Evolutionary conservation across 2,797 vertebrate genomes (phyloP).

Genomic region (Tympanoctomys barrerae): DNA sequence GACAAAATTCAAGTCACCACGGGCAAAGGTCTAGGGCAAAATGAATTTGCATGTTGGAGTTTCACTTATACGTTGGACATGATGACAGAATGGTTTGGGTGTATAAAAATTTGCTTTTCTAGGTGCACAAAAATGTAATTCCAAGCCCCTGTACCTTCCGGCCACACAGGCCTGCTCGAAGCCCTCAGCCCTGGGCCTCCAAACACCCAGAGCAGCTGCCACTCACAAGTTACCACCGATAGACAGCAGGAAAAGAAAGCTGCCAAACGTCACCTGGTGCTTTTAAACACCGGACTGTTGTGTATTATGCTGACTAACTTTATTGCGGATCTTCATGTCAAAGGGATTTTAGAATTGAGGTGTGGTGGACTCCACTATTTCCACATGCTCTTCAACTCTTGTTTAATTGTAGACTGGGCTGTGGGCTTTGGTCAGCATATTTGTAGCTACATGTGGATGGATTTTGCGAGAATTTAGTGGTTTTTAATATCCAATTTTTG

Average conservation of each 20-base stretch:
- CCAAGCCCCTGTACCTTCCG: accelerated
- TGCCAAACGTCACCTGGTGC: neutral
- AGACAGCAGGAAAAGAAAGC: neutral
- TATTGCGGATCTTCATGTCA: neutral
- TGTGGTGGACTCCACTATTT: neutral
- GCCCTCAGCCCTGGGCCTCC: neutral
- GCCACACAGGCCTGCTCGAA: neutral
- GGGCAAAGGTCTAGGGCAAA: neutral
- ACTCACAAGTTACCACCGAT: neutral
- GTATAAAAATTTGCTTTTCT: neutral
- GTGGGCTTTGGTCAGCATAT: neutral
- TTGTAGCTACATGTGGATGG: too few species aligned
- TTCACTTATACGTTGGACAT: neutral
- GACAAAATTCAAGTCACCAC: neutral
- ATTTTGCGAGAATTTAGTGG: neutral
- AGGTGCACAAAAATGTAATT: neutral
- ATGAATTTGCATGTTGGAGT: neutral
- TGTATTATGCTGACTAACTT: neutral
- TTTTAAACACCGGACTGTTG: neutral
- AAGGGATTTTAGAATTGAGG: neutral
- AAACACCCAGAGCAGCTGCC: neutral
- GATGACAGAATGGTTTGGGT: neutral
- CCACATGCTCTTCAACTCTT: too few species aligned
- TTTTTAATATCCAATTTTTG: neutral
- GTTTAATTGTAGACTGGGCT: neutral